Conservation (phyloP, 2,797 vertebrate species). For the Periparus ater region DNA sequence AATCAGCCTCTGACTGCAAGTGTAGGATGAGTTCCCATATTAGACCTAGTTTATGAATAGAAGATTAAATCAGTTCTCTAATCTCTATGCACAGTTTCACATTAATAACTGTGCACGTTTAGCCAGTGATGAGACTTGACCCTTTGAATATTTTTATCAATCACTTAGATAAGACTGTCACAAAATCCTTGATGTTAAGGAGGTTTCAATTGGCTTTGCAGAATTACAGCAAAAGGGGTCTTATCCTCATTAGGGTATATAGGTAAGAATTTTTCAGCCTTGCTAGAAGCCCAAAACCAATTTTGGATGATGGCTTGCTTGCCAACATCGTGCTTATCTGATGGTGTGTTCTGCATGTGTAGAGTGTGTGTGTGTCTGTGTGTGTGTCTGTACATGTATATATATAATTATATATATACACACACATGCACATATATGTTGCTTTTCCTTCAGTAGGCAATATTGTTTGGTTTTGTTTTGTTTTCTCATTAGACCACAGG, state of each 20-base stretch:
- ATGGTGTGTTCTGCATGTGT: conserved; percentile 39
- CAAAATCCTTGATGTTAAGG: neutral
- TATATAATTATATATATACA: conserved; percentile 58
- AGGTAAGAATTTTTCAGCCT: neutral
- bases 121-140: neutral
- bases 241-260: neutral
- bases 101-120: neutral
- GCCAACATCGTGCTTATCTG: neutral
- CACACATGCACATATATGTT: conserved; percentile 52
- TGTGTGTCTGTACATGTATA: conserved; percentile 55
- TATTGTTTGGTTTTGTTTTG: conserved; percentile 67
- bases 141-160: neutral
- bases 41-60: neutral
- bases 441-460: conserved; percentile 75
- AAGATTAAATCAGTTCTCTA: neutral
- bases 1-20: neutral
- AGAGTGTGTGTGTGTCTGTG: neutral
- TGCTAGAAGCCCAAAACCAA: neutral
- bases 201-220: neutral
- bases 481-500: conserved; percentile 63
- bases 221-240: neutral
- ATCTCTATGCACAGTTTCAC: neutral
- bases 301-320: conserved; percentile 42
- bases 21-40: neutral
- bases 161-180: neutral